phyloP scores from a whole-genome alignment of 2,113 vertebrate genomes.

The Tiliqua scincoides region DNA sequence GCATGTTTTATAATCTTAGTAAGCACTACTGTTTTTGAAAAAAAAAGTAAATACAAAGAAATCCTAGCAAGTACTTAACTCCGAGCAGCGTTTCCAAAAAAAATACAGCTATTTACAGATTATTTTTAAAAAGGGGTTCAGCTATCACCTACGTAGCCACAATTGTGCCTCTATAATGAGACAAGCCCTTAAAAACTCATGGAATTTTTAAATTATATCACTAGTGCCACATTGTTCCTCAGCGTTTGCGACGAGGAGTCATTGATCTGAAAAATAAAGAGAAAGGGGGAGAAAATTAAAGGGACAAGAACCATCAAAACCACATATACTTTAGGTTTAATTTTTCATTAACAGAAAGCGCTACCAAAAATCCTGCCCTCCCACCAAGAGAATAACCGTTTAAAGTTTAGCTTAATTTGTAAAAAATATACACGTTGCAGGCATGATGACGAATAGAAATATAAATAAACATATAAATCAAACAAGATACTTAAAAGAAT shows the following conservation, averaged over 20 bases:
- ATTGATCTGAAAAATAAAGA: conserved; percentile 90
- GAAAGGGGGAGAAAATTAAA: conserved; percentile 67
- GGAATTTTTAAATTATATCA: conserved; percentile 95
- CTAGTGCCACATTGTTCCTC: conserved; percentile 84
- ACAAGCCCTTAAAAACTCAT: conserved; percentile 99
- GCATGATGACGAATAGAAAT: conserved; percentile 77
- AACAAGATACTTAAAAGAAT: conserved; percentile 90
- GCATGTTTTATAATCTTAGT: conserved; percentile 80
- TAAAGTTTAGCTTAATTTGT: conserved; percentile 71
- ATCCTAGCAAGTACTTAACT: conserved; percentile 86
- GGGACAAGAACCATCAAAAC: conserved; percentile 70
- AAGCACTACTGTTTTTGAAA: conserved; percentile 82
- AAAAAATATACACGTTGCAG: conserved; percentile 76
- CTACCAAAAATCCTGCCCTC: conserved; percentile 71
- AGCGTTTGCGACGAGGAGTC: conserved; percentile 93
- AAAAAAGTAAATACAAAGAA: conserved; percentile 85
- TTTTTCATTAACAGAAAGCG: conserved; percentile 60
- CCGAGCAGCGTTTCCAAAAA: conserved; percentile 89
- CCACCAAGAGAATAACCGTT: conserved; percentile 67
- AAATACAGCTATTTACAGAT: conserved; percentile 93
- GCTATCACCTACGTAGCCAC: conserved; percentile 94
- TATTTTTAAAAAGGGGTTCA: conserved; percentile 80
- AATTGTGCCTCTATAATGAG: conserved; percentile 99
- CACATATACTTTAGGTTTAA: conserved; percentile 76
- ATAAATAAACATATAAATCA: conserved; percentile 70